Base-by-base conservation (phyloP, 2,888 invertebrate species). In the Cloeon dipterum region DNA sequence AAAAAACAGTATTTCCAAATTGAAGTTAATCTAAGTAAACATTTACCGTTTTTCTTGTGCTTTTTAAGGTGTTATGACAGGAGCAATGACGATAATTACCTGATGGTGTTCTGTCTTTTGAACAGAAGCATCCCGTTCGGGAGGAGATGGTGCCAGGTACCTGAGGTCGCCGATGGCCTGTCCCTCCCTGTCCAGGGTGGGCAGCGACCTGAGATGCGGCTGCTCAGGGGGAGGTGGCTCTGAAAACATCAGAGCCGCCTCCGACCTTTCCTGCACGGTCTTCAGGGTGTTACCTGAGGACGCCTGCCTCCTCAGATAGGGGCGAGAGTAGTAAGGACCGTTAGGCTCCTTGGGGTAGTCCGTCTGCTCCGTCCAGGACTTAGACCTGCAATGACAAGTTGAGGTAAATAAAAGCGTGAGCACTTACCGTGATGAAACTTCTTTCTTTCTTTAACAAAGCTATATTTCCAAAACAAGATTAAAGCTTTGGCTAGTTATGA, bases 331-430 rank as follows among this genome's bases (percentile, higher is more conserved):
- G 51, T 70, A 68, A 39, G 65, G 59, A 39, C 64, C 61, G 45
- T 65, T 63, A 52, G 68, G 68, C 53, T 72, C 74, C 56, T 71
- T 72, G 42, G 70, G 70, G 49, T 74, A 72, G 54, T 68, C 69
- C 42, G 72, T 72, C 50, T 70, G 68, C 50, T 72, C 73, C 38
- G 72, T 70, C 73, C 72, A 73, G 40, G 72, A 71, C 52, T 72
- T 72, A 46, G 71, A 71, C 43, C 72, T 61, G 46, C 67, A 65
- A 34, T 68, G 69, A 41, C 69, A 69, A 39, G 63, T 63, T n/a
- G n/a, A n/a, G 20, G 40, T 38, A 11, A 38, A 39, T 29, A 36
- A n/a, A n/a, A n/a, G n/a, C n/a, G n/a, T n/a, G n/a, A n/a, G n/a
- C n/a, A n/a, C n/a, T n/a, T n/a, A n/a, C n/a, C n/a, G n/a, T n/a